These are phyloP conservation scores for Hymenochirus boettgeri DNA, from an alignment of 2,113 vertebrate genomes.

Conservation along the genomic window DNA sequence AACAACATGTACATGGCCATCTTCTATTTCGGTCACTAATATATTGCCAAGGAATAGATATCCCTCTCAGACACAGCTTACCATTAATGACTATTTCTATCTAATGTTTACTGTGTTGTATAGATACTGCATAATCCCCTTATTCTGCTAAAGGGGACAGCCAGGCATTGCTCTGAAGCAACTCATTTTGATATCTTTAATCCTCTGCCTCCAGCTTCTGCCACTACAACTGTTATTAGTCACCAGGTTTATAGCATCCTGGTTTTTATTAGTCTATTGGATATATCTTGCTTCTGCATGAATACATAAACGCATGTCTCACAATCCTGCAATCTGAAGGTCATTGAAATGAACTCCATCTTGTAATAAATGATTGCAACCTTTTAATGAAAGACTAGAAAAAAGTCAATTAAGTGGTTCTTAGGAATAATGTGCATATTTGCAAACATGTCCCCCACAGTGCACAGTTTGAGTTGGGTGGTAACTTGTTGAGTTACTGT, in stretches of 20 bases:
- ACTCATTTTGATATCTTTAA: neutral
- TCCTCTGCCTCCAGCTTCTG: neutral
- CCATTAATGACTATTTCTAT: neutral
- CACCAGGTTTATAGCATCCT: neutral
- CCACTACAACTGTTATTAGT: neutral
- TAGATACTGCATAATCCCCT: neutral
- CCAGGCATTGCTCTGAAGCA: neutral
- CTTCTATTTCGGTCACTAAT: neutral
- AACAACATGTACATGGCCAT: neutral
- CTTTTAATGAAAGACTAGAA: no score
- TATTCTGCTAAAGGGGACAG: neutral
- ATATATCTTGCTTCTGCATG: neutral
- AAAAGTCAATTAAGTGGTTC: no score
- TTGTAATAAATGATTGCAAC: no score
- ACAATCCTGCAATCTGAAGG: neutral
- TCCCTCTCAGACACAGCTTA: neutral
- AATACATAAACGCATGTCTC: neutral
- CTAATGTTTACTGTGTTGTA: neutral
- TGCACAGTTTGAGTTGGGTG: no score
- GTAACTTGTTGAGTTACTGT: no score
- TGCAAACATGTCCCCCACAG: no score
- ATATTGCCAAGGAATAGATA: neutral
- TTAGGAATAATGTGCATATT: no score
- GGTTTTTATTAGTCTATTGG: neutral
- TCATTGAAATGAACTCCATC: neutral